Conservation (phyloP, 2,797 vertebrate species). For the Oreonectes daqikongensis region DNA sequence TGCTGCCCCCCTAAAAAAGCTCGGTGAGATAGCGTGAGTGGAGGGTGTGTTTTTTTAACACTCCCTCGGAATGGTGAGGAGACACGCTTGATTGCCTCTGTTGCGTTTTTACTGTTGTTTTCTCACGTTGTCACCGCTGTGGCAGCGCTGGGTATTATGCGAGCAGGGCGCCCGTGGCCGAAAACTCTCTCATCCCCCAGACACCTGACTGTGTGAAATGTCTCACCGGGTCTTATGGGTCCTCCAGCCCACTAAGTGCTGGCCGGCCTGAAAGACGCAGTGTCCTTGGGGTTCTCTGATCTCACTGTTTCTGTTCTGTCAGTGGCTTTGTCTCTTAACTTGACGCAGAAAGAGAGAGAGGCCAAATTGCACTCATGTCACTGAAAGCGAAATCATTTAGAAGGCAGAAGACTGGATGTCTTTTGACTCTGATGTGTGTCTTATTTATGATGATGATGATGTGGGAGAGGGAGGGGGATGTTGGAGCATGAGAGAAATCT, state of each 20-base stretch:
- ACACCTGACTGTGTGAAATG: slow-evolving; percentile 97
- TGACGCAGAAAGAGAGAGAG: slow-evolving; percentile 58
- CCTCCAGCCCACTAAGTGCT: slow-evolving; percentile 88
- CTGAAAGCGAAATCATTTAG: slow-evolving; percentile 69
- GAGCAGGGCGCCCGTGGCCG: slow-evolving; percentile 69
- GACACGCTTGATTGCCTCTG: slow-evolving; percentile 83
- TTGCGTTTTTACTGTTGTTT: slow-evolving; percentile 87
- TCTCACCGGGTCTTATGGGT: slow-evolving; percentile 86
- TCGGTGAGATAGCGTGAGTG: slow-evolving; percentile 37
- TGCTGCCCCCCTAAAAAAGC: slow-evolving; percentile 42
- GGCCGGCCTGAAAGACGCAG: slow-evolving; percentile 87
- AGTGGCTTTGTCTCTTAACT: slow-evolving; percentile 74
- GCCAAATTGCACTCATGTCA: slow-evolving; percentile 75
- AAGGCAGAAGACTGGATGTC: slow-evolving; percentile 58
- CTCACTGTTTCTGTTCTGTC: slow-evolving; percentile 83
- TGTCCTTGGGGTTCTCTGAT: slow-evolving; percentile 85
- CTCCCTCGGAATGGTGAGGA: slow-evolving; percentile 70
- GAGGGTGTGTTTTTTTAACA: slow-evolving; percentile 70
- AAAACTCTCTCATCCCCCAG: slow-evolving; percentile 68
- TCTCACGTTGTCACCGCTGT: slow-evolving; percentile 95
- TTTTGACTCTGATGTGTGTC: slow-evolving; percentile 63
- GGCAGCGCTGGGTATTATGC: slow-evolving; percentile 59
- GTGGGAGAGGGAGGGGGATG: slow-evolving; percentile 42
- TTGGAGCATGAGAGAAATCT: slow-evolving; percentile 51
- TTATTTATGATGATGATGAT: slow-evolving; percentile 60